Evolutionary conservation across 2,888 invertebrate genomes (phyloP), one percentile per base, ranked within the genome.

Genomic region (Bombylius major): DNA sequence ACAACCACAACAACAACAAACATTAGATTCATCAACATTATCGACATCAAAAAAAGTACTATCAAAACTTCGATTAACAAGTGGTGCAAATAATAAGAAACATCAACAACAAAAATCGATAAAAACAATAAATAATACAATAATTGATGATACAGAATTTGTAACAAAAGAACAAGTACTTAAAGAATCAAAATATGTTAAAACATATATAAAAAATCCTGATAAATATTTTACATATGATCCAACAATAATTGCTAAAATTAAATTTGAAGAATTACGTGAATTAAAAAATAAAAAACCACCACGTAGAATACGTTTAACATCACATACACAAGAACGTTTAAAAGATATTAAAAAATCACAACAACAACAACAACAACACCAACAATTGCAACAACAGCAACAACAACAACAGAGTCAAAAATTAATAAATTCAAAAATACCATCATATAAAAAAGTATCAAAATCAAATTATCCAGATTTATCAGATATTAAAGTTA

Each of bases 161-260:
- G 63, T 73, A n/a, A 70, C 73, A 39, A 75, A 70, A 5, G 74
- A 74, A 58, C 71, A 75, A 36, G 72, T 75, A 9, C 64, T 75
- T 5, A 71, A 71, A 23, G 71, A 75, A 58, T 75, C 75, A 14
- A 75, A 75, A 61, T 75, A 70, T 65, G 74, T 75, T 4, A 72
- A 71, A 58, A 74, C 74, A 0, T 75, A 75, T 52, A 70, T 75
- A 42, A 73, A 73, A 60, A 73, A 75, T 64, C 75, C 74, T 2
- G 75, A 75, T 63, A 66, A 70, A 14, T 69, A 67, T 56, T 73
- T 75, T 52, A 68, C 67, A n/a, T 75, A 73, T 57, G 73, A 74
- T 63, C 73, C 70, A 6, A 67, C 69, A 53, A 66, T 75, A 56
- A 66, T 72, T 51, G 70, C 70, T 4, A 66, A 65, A 5, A 61